These are phyloP conservation scores for Hirundo rustica DNA, from an alignment of 2,797 vertebrate species.

Conservation along the genomic window DNA sequence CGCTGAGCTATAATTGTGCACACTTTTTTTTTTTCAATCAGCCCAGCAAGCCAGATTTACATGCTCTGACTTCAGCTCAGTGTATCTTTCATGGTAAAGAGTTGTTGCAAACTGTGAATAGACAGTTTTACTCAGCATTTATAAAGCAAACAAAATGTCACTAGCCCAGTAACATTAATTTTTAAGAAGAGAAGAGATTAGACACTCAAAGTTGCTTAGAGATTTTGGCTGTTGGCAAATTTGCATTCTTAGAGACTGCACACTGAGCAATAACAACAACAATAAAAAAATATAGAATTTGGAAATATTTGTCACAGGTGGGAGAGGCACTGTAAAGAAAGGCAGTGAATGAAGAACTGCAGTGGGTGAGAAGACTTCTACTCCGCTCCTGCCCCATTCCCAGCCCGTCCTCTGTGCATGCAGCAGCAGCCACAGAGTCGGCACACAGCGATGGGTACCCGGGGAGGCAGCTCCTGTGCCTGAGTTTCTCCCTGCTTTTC, in stretches of 20 bases:
- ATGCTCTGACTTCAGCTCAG: neutral
- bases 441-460: rapidly evolving
- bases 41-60: neutral
- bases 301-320: neutral
- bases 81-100: neutral
- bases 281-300: neutral
- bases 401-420: rapidly evolving
- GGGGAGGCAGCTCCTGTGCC: neutral
- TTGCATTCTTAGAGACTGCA: neutral
- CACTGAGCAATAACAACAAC: neutral
- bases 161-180: neutral
- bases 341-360: neutral
- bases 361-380: rapidly evolving
- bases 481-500: neutral
- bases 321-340: neutral
- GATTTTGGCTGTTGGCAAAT: neutral
- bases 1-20: neutral
- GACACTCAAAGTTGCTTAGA: neutral
- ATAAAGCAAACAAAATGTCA: neutral
- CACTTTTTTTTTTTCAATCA: neutral
- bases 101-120: neutral
- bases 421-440: rapidly evolving
- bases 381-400: neutral
- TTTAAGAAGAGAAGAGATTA: neutral
- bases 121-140: neutral